phyloP scores from a whole-genome alignment of 1,140 invertebrate genomes.

The Drosophila guanche region DNA sequence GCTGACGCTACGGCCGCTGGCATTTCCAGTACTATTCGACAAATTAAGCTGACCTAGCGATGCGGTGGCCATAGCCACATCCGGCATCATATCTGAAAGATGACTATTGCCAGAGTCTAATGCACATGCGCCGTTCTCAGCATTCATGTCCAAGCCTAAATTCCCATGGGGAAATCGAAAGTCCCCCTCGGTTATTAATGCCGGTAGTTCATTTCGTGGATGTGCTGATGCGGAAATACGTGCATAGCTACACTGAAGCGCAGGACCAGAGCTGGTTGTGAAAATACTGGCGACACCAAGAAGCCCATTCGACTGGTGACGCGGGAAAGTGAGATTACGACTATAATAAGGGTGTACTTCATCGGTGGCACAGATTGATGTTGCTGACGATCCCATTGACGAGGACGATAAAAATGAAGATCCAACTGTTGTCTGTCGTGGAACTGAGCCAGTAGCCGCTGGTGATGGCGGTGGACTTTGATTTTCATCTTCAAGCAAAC shows the following conservation, averaged over 20 bases:
- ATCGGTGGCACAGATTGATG: slow-evolving; percentile 65
- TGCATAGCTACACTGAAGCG: slow-evolving; percentile 64
- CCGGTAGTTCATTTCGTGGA: slow-evolving; percentile 85
- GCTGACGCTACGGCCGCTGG: slow-evolving; percentile 28
- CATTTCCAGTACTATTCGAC: slow-evolving; percentile 34
- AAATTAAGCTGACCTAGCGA: slow-evolving; percentile 88
- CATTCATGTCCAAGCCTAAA: slow-evolving; percentile 54
- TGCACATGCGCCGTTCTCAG: slow-evolving; percentile 59
- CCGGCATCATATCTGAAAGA: slow-evolving; percentile 92
- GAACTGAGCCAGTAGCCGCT: slow-evolving; percentile 60
- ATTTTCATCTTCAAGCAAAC: slow-evolving; percentile 63
- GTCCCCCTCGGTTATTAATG: slow-evolving; percentile 87
- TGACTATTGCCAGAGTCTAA: slow-evolving; percentile 85
- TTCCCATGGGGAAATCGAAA: slow-evolving; percentile 79
- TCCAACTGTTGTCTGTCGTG: slow-evolving; percentile 47
- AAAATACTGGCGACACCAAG: slow-evolving; percentile 61
- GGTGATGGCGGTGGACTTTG: slow-evolving; percentile 79
- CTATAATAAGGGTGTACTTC: slow-evolving; percentile 76
- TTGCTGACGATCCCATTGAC: slow-evolving; percentile 60
- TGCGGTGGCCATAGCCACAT: slow-evolving; percentile 94
- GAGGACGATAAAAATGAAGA: slow-evolving; percentile 61
- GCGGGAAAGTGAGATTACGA: slow-evolving; percentile 86
- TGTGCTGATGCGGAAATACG: slow-evolving; percentile 67
- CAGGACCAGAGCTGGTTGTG: slow-evolving; percentile 39
- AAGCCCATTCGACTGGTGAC: slow-evolving; percentile 83